phyloP scores from a whole-genome alignment of 2,888 invertebrate species.

The Auanema freiburgensis region DNA sequence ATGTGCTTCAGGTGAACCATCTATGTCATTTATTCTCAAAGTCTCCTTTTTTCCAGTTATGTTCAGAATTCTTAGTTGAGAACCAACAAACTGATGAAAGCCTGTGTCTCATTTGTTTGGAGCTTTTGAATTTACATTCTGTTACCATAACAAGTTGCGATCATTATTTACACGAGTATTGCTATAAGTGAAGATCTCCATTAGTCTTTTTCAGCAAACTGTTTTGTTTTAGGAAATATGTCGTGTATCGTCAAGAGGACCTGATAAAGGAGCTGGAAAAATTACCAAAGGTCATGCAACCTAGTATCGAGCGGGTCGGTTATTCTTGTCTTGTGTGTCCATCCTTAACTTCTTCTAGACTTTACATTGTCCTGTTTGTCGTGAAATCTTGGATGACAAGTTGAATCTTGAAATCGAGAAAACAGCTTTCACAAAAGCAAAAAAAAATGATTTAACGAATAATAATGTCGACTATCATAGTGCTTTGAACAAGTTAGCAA shows the following conservation, averaged over 20 bases:
- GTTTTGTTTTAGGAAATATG: background rate
- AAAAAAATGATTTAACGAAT: no score
- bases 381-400: constrained; percentile 20
- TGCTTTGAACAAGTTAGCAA: background rate
- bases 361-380: constrained; percentile 27
- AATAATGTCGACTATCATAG: constrained; percentile 21
- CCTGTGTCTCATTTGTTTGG: constrained; percentile 27
- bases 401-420: constrained; percentile 19
- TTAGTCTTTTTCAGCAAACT: background rate
- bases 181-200: constrained; percentile 11
- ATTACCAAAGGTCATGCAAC: background rate
- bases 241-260: background rate
- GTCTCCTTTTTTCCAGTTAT: constrained; percentile 9
- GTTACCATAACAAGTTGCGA: constrained; percentile 23
- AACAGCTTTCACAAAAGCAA: background rate
- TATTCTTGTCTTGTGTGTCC: background rate
- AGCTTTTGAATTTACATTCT: constrained; percentile 10
- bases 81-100: constrained; percentile 10
- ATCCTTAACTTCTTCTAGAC: constrained; percentile 14
- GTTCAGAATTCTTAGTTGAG: constrained; percentile 21
- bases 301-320: background rate
- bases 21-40: background rate
- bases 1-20: no score
- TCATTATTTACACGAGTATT: constrained; percentile 25
- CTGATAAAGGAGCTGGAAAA: background rate